Evolutionary conservation across 1,140 invertebrate genomes (phyloP), one percentile per base, ranked within the genome.

Genomic region (Polypedilum pembai): DNA sequence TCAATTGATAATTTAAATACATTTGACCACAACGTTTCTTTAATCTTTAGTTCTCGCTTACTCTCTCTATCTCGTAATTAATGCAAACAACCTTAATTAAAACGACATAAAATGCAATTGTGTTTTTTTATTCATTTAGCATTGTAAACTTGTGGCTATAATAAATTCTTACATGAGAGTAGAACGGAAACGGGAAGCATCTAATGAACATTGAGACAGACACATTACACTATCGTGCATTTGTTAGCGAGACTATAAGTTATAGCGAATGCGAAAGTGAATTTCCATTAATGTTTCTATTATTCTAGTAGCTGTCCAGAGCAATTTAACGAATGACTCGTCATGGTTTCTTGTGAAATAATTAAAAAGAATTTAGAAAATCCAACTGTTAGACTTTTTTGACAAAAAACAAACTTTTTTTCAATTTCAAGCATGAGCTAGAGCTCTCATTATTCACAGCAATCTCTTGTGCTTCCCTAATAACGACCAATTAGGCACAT

Each of bases 51-150:
- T 45, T 45, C 8, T 45, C 41, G 15, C 41, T 12, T 45, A 8
- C 15, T 8, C 8, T 33, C 5, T 33, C 24, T 33, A 1, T 33
- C 24, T 33, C 24, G n/a, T 56, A 56, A 56, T 56, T 56, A 56
- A 56, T 56, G 8, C 10, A 56, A 56, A 56, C 45, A 56, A 56
- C 45, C 10, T 56, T 56, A 56, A 56, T 56, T 56, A 56, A 56
- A 56, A 56, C 45, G 45, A 56, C 45, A 56, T 12, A 69, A 69
- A 20, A 20, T 69, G 20, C 65, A 21, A 69, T 69, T 69, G 65
- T 69, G 65, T 69, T 69, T 21, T 69, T 66, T 7, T 8, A 65
- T 18, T 20, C 65, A 69, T 21, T n/a, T 69, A 20, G 17, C n/a
- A 56, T 18, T 20, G 65, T 69, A 69, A 20, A 18, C 17, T 69